These are phyloP conservation scores for Diglossa brunneiventris DNA, from an alignment of 2,113 vertebrate species.

Conservation along the genomic window DNA sequence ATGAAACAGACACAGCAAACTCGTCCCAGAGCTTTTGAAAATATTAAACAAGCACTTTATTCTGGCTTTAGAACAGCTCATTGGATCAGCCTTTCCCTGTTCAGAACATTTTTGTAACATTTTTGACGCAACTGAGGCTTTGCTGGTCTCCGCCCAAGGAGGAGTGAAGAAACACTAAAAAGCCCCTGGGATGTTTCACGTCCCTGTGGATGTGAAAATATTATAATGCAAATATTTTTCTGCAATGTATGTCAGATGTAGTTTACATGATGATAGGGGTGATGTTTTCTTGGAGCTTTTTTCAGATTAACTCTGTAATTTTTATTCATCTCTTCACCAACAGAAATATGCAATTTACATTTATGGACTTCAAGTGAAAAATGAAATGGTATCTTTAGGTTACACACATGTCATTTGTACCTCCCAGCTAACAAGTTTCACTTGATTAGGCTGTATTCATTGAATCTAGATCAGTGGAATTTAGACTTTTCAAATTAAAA, in stretches of 20 bases:
- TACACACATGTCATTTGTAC: neutral
- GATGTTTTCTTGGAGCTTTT: neutral
- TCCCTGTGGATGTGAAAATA: neutral
- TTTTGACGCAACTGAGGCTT: neutral
- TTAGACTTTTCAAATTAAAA: neutral
- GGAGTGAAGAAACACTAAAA: neutral
- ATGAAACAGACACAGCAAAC: rapidly evolving
- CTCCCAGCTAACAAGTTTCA: neutral
- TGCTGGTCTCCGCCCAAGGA: neutral
- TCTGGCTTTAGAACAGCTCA: neutral
- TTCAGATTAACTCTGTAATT: neutral
- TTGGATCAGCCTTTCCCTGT: neutral
- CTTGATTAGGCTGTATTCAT: neutral
- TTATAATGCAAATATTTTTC: neutral
- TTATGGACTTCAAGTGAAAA: neutral
- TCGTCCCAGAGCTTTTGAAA: neutral
- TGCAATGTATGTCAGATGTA: neutral
- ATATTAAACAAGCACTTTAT: neutral
- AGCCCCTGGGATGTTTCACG: neutral
- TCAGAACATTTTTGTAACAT: neutral
- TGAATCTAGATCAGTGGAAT: neutral
- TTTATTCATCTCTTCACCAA: neutral
- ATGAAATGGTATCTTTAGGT: neutral
- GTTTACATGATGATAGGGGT: neutral
- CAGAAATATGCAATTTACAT: neutral